Evolutionary conservation across 2,113 vertebrate genomes (phyloP).

Genomic region (Dipodomys spectabilis): DNA sequence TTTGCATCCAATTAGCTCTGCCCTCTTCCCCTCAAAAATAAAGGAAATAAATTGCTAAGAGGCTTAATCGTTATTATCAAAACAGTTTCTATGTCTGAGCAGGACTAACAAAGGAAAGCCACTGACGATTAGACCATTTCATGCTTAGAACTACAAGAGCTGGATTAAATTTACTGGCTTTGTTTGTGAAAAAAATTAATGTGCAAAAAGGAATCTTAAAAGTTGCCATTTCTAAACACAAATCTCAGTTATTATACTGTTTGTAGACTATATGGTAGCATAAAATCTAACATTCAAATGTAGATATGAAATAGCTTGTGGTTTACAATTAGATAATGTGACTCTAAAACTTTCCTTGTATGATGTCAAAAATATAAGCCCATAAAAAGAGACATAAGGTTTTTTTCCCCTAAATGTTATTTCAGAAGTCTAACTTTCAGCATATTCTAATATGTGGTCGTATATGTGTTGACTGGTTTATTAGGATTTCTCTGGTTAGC

Average conservation of each 20-base stretch:
- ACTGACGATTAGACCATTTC: background rate
- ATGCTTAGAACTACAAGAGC: background rate
- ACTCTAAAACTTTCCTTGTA: background rate
- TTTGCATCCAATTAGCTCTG: background rate
- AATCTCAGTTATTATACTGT: background rate
- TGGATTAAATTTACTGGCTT: background rate
- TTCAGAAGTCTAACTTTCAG: background rate
- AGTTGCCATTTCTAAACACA: background rate
- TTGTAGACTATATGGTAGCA: background rate
- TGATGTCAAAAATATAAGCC: background rate
- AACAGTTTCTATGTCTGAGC: background rate
- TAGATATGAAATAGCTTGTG: background rate
- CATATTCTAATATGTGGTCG: background rate
- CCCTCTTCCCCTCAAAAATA: rapidly evolving
- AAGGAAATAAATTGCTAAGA: background rate
- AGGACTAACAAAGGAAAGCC: background rate
- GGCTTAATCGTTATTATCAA: background rate
- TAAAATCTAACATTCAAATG: background rate
- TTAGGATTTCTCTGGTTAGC: background rate
- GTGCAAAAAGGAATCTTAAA: background rate
- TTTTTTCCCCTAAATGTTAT: background rate
- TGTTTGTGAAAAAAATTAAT: background rate
- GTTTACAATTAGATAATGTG: background rate
- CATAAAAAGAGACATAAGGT: background rate
- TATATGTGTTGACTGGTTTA: background rate